Evolutionary conservation across 2,113 vertebrate species (phyloP).

Genomic region (Oryzias woworae): DNA sequence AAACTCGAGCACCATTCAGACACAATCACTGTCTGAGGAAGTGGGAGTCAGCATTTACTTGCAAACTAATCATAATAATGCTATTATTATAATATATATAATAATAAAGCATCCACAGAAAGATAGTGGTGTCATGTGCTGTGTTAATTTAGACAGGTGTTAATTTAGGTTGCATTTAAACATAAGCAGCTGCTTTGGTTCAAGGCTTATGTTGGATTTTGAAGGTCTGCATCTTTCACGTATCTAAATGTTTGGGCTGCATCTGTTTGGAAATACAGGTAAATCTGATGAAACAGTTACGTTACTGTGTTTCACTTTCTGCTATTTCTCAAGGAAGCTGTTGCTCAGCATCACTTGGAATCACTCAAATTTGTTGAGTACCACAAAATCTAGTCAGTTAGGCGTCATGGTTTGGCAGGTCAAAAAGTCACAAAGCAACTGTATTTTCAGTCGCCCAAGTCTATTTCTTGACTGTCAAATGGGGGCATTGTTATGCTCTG

Average conservation of each 20-base stretch:
- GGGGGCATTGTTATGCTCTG: not conserved
- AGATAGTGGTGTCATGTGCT: conserved; percentile 42
- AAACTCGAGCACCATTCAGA: conserved; percentile 13
- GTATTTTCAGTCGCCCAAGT: too few relatives aligned
- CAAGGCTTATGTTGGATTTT: conserved; percentile 10
- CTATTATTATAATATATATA: not conserved
- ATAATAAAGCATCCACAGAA: conserved; percentile 34
- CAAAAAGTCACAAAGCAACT: too few relatives aligned
- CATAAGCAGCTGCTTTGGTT: conserved; percentile 44
- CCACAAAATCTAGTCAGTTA: too few relatives aligned
- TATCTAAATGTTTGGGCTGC: not conserved
- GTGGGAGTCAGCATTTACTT: conserved; percentile 65
- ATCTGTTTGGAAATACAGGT: not conserved
- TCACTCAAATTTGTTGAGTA: too few relatives aligned
- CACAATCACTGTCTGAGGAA: conserved; percentile 57
- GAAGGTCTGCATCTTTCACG: conserved; percentile 5
- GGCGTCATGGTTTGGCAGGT: too few relatives aligned
- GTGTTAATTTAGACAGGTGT: conserved; percentile 66
- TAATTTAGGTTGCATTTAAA: conserved; percentile 55
- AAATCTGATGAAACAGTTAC: not conserved
- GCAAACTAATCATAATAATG: conserved; percentile 75
- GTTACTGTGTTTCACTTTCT: too few relatives aligned
- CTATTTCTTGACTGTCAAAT: not conserved
- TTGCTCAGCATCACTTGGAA: too few relatives aligned
- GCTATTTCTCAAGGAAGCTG: too few relatives aligned